Evolutionary conservation across 2,113 vertebrate species (phyloP), one percentile per base, ranked within the genome.

Genomic region (Chamaea fasciata): DNA sequence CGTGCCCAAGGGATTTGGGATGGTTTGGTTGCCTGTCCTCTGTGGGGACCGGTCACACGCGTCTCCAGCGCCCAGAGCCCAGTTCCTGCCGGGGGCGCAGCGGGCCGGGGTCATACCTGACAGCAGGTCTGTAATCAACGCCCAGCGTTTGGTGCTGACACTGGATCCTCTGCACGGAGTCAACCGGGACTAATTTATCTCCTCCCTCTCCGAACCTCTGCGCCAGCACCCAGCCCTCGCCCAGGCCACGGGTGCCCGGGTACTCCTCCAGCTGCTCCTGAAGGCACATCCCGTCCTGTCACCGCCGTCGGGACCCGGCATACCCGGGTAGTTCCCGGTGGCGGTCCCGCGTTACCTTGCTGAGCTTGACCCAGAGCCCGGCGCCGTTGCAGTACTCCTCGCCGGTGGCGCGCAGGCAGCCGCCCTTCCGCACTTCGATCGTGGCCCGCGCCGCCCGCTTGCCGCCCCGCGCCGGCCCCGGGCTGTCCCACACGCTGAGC

Each of bases 311-410:
- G 59, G 7, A 46, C 35, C 4, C 41, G 37, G 4, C 60, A 0
- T 0, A 13, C 39, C 37, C 21, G 39, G 28, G 18, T 17, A 6
- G 10, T 8, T 67, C 53, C 65, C 67, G 35, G 46, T 31, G 69
- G 70, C 78, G 35, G 4, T 3, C 24, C 70, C 63, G 20, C 76
- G 71, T 80, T 88, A 80, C 99, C 98, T 99, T 99, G 89, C 97
- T 98, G 80, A 99, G 97, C 97, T 99, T 99, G 89, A 99, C 99
- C 99, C 99, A 99, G 24, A 99, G 98, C 67, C 99, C 99, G 59
- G 99, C 98, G 92, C 98, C 98, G 96, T 99, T 99, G 97, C 99
- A 99, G 96, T 99, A 99, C 64, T 99, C 99, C 76, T 99, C 99
- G 73, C 99, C 99, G 3, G 98, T 99, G 35, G 99, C 99, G 67